Conservation (phyloP, 2,113 vertebrate species). For the Propithecus coquereli region DNA sequence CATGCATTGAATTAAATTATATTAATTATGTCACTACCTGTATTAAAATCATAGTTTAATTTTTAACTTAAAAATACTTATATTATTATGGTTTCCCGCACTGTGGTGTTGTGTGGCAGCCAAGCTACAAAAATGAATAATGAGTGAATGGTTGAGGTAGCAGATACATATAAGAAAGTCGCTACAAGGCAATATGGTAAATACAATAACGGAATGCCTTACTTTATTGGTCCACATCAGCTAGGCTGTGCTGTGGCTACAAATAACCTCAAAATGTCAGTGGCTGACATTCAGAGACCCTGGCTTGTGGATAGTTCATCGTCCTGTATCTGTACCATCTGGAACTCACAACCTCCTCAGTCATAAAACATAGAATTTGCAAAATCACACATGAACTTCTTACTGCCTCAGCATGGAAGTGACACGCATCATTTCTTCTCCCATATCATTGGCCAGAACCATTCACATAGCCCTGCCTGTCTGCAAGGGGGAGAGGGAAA, state of each 20-base stretch:
- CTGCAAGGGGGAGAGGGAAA: not conserved
- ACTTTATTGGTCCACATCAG: not conserved
- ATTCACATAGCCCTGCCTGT: not conserved
- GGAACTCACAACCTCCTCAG: not conserved
- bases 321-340: not conserved
- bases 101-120: not conserved
- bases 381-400: not conserved
- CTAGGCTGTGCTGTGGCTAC: not conserved
- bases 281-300: not conserved
- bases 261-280: not conserved
- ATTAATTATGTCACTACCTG: not conserved
- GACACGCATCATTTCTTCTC: not conserved
- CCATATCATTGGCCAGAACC: not conserved
- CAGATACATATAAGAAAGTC: not conserved
- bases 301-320: not conserved
- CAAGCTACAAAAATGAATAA: not conserved
- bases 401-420: not conserved
- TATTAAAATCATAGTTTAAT: not conserved
- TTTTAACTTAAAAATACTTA: not conserved
- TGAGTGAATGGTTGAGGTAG: not conserved
- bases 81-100: not conserved
- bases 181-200: not conserved
- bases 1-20: not conserved
- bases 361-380: not conserved
- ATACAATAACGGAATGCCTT: not conserved